Evolutionary conservation across 2,888 invertebrate species (phyloP), one percentile per base, ranked within the genome.

Genomic region (Pseudococcus viburni): DNA sequence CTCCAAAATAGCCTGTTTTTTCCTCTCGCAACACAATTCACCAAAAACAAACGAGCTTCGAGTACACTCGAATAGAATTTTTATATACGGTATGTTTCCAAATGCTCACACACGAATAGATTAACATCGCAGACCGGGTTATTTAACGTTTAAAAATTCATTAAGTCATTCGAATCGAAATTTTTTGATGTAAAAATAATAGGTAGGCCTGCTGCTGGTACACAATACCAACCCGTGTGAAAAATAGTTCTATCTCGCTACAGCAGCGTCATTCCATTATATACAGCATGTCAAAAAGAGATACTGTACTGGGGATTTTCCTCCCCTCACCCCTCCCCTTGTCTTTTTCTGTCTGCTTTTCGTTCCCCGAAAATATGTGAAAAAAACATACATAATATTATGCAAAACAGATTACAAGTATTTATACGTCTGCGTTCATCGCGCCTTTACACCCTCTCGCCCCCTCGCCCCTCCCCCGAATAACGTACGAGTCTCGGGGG

Each of bases 111-210:
- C n/a, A 6, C 55, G 22, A 9, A 11, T 26, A 64, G 64, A 64
- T 19, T 64, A 19, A 64, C 64, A 19, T 64, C 19, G 64, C 17
- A 19, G 26, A 11, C 4, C 22, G 22, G 9, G 26, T 68, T 55
- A 15, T 12, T 4, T 55, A 55, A 26, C 26, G 68, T 26, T 68
- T 68, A 68, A 68, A 68, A 68, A 68, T 26, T 68, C 68, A 68
- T 68, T 26, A 26, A 68, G 26, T 26, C 17, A 6, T 15, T 12
- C 26, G 12, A 26, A 26, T 68, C 15, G 22, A 26, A 68, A 68
- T 26, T 68, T 68, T 68, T 68, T 68, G 12, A 68, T 68, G 68
- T 68, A 68, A 68, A 68, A 68, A 68, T 68, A 68, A 68, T 68
- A 64, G n/a, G 19, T 51, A 42, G 42, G 48, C 15, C 12, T 51